These are phyloP conservation scores for Salvator merianae DNA, from an alignment of 2,113 vertebrate species.

Conservation along the genomic window DNA sequence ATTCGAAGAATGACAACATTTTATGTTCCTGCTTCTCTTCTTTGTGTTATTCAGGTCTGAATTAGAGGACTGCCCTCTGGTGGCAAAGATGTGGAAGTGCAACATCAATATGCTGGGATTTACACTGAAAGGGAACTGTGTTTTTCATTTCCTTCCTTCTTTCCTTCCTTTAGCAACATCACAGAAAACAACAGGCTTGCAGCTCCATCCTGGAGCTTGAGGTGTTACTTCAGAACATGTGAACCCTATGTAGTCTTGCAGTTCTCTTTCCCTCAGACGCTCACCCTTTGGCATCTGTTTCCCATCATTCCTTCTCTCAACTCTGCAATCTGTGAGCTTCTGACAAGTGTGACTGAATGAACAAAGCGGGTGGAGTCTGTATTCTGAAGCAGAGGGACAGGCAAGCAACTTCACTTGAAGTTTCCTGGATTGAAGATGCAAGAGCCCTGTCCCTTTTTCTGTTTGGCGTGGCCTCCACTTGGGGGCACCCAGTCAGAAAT, in stretches of 20 bases:
- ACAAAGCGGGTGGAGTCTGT: not conserved
- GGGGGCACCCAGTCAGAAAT: too few relatives aligned
- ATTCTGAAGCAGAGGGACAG: too few relatives aligned
- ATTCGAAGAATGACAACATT: slow-evolving; percentile 25
- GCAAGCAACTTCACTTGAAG: not conserved
- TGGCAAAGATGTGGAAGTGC: not conserved
- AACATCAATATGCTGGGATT: not conserved
- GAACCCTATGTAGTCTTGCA: too few relatives aligned
- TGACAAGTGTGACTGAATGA: not conserved
- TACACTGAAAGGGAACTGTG: not conserved
- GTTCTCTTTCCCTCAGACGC: not conserved
- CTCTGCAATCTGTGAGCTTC: not conserved
- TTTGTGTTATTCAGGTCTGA: not conserved
- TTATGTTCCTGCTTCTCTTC: slow-evolving; percentile 8
- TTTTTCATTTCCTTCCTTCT: not conserved
- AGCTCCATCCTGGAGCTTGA: not conserved
- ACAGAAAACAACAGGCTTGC: not conserved
- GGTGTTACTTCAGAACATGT: not conserved
- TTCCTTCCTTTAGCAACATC: not conserved
- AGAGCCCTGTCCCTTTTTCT: not conserved
- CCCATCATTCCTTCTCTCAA: not conserved
- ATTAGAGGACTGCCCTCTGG: slow-evolving; percentile 21
- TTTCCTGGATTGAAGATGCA: not conserved
- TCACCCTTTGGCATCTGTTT: not conserved
- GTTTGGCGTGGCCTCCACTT: not conserved